Percentiles rank a stretch among this genome's conserved stretches.
Evolutionary conservation across 2,113 vertebrate species (phyloP).

Genomic region (Pygoscelis antarcticus): DNA sequence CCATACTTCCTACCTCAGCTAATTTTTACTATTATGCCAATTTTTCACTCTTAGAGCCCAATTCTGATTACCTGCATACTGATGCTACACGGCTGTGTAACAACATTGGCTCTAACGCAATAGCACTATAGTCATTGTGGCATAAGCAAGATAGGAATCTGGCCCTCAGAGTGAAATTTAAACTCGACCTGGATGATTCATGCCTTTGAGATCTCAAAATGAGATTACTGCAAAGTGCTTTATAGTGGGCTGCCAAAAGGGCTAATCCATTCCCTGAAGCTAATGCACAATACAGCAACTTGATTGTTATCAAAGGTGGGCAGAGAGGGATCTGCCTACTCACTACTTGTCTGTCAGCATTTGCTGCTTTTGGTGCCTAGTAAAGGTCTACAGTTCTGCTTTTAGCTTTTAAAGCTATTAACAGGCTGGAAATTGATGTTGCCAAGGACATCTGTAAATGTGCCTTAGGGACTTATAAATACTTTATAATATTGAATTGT

Average conservation of each 20-base stretch:
- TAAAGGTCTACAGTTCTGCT: constrained; percentile 52
- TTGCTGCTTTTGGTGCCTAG: constrained; percentile 38
- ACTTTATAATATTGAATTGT: constrained; percentile 59
- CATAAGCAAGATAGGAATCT: constrained; percentile 13
- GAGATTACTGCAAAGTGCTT: constrained; percentile 64
- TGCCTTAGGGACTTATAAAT: constrained; percentile 54
- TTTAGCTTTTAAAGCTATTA: constrained; percentile 71
- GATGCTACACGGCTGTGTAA: neutral
- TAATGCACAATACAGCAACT: constrained; percentile 46
- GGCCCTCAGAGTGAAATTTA: constrained; percentile 23
- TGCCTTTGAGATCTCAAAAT: constrained; percentile 49
- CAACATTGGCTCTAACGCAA: neutral
- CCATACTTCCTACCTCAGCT: neutral
- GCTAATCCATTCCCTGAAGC: constrained; percentile 51
- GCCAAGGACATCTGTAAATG: constrained; percentile 49
- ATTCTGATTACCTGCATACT: neutral
- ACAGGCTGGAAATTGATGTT: constrained; percentile 62
- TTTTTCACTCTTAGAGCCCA: neutral
- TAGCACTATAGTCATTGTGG: neutral
- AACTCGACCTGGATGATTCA: constrained; percentile 57
- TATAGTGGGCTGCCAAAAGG: constrained; percentile 44
- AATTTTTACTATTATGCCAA: neutral
- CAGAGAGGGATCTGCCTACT: constrained; percentile 57
- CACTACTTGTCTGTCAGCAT: constrained; percentile 54
- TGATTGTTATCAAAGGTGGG: constrained; percentile 59